phyloP scores from a whole-genome alignment of 1,140 invertebrate genomes.

The Pemphigus obesinymphae region DNA sequence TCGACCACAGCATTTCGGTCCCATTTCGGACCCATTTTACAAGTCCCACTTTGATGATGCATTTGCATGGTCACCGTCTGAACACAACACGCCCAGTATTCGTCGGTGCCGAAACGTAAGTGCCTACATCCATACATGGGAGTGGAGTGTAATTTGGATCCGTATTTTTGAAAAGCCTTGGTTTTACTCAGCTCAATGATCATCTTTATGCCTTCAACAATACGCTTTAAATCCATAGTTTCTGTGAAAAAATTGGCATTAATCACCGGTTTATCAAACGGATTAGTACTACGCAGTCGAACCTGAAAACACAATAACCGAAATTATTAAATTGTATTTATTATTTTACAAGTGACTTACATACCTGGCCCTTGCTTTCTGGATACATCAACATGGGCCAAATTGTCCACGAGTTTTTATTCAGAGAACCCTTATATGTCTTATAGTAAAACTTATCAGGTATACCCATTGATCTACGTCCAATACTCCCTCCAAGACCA shows the following conservation, averaged over 20 bases:
- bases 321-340: background rate
- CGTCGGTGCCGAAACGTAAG: conserved; percentile 58
- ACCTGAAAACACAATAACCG: conserved; percentile 48
- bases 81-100: conserved; percentile 70
- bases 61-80: conserved; percentile 63
- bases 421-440: conserved; percentile 50
- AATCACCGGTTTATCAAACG: conserved; percentile 67
- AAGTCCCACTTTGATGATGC: conserved; percentile 68
- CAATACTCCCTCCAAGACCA: conserved; percentile 47
- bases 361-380: conserved; percentile 65
- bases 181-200: conserved; percentile 48
- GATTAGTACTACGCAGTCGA: conserved; percentile 62
- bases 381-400: conserved; percentile 68
- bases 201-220: conserved; percentile 67
- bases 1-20: conserved; percentile 55
- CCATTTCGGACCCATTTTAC: conserved; percentile 56
- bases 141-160: conserved; percentile 58
- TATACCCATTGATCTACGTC: conserved; percentile 50
- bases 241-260: conserved; percentile 72
- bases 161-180: conserved; percentile 51
- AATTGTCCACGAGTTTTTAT: conserved; percentile 52
- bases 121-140: conserved; percentile 64
- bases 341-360: background rate
- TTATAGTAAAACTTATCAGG: conserved; percentile 50
- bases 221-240: conserved; percentile 60